Percentiles rank a stretch among this genome's conserved stretches.
These are phyloP conservation scores for Drosophila sulfurigaster DNA, from an alignment of 1,140 invertebrate genomes.

Conservation along the genomic window DNA sequence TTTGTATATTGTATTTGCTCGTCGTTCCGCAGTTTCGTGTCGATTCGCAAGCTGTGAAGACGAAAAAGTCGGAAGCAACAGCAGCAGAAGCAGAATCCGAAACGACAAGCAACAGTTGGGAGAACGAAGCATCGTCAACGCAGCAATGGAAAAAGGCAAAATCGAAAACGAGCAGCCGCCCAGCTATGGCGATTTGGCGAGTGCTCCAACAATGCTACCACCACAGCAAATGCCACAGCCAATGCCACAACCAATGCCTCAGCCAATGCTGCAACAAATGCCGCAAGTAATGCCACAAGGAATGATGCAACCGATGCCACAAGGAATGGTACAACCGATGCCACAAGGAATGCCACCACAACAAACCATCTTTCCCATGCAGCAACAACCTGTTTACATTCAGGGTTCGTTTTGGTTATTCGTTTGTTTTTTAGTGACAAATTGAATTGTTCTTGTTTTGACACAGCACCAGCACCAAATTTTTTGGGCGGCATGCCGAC, in stretches of 20 bases:
- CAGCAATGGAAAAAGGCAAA: constrained; percentile 18
- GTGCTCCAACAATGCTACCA: constrained; percentile 37
- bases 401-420: too few relatives aligned
- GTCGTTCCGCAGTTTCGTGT: constrained; percentile 14
- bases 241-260: background rate
- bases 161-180: constrained; percentile 35
- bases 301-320: too few relatives aligned
- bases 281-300: too few relatives aligned
- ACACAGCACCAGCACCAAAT: constrained; percentile 12
- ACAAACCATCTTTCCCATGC: too few relatives aligned
- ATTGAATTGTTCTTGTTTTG: constrained; percentile 6
- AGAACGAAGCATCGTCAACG: too few relatives aligned
- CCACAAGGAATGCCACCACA: too few relatives aligned
- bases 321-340: too few relatives aligned
- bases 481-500: constrained; percentile 44
- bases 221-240: background rate
- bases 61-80: background rate
- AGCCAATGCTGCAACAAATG: background rate
- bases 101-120: background rate
- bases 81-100: background rate
- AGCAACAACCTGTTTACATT: too few relatives aligned
- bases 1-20: background rate
- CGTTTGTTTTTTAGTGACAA: background rate
- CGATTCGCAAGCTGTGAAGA: constrained; percentile 19
- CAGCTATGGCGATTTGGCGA: constrained; percentile 35